A percentile compares a stretch with the other conserved stretches of the same genome.
Conservation (phyloP, 2,113 vertebrate genomes). For the Calidris pugnax region DNA sequence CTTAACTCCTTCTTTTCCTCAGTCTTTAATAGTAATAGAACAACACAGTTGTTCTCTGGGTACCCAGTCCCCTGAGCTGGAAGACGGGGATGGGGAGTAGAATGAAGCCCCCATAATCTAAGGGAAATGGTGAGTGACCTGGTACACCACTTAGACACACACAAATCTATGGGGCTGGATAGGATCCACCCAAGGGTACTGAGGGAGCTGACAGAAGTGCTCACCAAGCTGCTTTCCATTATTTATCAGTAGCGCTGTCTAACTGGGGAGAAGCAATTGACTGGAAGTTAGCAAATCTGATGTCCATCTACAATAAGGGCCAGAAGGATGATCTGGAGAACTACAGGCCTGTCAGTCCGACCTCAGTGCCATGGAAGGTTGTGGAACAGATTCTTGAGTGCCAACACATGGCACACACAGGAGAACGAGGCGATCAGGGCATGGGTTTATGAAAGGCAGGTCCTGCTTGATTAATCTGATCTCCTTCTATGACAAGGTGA, state of each 20-base stretch:
- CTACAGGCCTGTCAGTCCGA: background rate
- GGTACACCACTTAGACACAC: background rate
- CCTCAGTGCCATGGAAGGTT: background rate
- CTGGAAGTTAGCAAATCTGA: background rate
- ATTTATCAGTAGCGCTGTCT: background rate
- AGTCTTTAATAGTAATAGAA: background rate
- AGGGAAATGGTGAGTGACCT: background rate
- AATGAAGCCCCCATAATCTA: background rate
- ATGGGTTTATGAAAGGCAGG: background rate
- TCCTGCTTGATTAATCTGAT: background rate
- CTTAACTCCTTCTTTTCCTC: background rate
- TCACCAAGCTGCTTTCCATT: background rate
- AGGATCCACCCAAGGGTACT: background rate
- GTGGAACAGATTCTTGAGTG: background rate
- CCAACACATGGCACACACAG: background rate
- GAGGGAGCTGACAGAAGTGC: background rate
- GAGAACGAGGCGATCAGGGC: background rate
- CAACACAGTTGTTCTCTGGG: background rate
- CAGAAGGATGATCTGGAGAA: background rate
- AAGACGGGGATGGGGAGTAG: background rate
- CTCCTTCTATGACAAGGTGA: background rate
- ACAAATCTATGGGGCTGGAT: background rate
- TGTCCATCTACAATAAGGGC: background rate
- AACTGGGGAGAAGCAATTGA: background rate
- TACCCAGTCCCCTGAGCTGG: background rate